Base-by-base conservation (phyloP, 2,888 invertebrate genomes). In the Aleiodes leptofemur region DNA sequence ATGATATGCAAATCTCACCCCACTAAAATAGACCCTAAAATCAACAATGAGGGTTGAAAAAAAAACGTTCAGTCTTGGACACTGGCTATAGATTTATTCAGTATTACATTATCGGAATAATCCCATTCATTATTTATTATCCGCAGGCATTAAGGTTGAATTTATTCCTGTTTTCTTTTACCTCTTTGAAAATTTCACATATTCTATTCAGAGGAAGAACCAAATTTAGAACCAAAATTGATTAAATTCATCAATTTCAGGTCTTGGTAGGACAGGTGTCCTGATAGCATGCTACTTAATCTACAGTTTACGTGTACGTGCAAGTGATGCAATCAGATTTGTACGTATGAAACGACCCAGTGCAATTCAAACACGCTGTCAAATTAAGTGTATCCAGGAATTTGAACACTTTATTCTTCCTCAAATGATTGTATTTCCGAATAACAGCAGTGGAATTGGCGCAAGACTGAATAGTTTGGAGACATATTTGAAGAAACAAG, bases 251-350 rank as follows among this genome's bases (percentile, higher is more conserved):
- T 75, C 79, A 0, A 13, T 51, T 68, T 14, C 88, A 94, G 95
- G 95, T 80, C 90, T 95, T 59, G 96, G 96, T 4, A 90, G 97
- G 78, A 97, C 97, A 0, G 97, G 97, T 0, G 96, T 97, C 50
- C 90, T 97, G 43, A 96, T 97, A 79, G 95, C 96, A 0, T 96
- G 96, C 87, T 97, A 95, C 90, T 91, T 97, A 73, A 94, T 97
- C 29, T 97, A 95, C 90, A 93, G 94, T 9, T 91, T 95, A 82
- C 91, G 96, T 77, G 92, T 96, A 69, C 90, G 93, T 69, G 95
- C 96, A 6, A 94, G 94, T 85, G 95, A 96, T 80, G 96, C 96
- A 4, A 95, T 97, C 76, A 92, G 94, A 50, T 93, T 94, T 81
- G 95, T 96, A 51, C 91, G 96, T 78, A 92, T 93, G 85, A 94